These are phyloP conservation scores for Antitype chi DNA, from an alignment of 2,888 invertebrate species.

Conservation along the genomic window DNA sequence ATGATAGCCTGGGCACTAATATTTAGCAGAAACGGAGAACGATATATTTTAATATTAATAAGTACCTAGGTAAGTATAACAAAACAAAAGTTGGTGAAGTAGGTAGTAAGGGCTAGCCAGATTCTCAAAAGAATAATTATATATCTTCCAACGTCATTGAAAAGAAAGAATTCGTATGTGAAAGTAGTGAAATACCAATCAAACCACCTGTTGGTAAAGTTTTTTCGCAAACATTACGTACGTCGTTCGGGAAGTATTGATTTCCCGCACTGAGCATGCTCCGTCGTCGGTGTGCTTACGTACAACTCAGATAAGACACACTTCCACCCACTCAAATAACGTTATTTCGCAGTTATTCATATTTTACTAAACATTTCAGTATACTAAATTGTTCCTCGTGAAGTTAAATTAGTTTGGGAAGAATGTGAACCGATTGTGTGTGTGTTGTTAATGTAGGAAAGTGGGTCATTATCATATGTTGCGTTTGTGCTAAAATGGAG, in stretches of 20 bases:
- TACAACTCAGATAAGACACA: conserved; percentile 78
- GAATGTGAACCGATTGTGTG: conserved; percentile 37
- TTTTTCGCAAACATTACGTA: conserved; percentile 69
- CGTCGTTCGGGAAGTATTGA: conserved; percentile 79
- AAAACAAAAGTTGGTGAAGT: not conserved
- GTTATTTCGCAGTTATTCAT: conserved; percentile 53
- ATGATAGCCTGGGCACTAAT: not conserved
- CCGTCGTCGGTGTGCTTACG: conserved; percentile 70
- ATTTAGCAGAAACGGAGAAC: not conserved
- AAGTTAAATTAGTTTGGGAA: conserved; percentile 41
- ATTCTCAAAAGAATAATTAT: not conserved
- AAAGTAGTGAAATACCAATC: conserved; percentile 17
- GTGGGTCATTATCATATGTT: conserved; percentile 61
- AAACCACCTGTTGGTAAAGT: conserved; percentile 80
- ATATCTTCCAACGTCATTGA: not conserved
- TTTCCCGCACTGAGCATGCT: conserved; percentile 87
- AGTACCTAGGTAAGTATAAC: too few relatives aligned
- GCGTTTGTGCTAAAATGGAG: conserved; percentile 92
- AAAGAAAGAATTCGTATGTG: not conserved
- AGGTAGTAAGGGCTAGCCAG: too few relatives aligned
- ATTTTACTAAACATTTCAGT: conserved; percentile 49
- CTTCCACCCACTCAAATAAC: conserved; percentile 79
- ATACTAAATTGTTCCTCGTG: conserved; percentile 22
- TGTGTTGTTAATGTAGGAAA: conserved; percentile 50
- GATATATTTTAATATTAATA: not conserved